These are phyloP conservation scores for Pogona vitticeps DNA, from an alignment of 2,113 vertebrate genomes.

Conservation along the genomic window DNA sequence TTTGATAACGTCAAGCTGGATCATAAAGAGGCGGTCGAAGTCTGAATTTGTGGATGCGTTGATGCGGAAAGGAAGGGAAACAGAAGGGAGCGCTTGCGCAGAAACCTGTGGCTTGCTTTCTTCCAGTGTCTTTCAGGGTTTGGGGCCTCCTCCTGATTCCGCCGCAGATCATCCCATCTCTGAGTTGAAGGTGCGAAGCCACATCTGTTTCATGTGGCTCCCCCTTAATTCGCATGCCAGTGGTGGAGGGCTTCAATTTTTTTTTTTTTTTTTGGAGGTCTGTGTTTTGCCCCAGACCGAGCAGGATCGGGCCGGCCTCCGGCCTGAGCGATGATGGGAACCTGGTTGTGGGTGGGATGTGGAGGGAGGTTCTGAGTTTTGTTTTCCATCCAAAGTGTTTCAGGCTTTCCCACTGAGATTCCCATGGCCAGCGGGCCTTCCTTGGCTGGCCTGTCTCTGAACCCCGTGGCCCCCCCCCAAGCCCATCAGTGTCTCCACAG, in stretches of 20 bases:
- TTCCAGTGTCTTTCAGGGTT: constrained; percentile 46
- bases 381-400: not conserved
- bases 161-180: not conserved
- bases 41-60: constrained; percentile 71
- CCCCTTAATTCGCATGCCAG: fast-evolving
- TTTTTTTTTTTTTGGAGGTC: too few relatives aligned
- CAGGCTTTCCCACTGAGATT: constrained; percentile 15
- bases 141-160: constrained; percentile 35
- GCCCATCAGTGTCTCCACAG: not conserved
- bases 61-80: constrained; percentile 59
- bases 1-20: constrained; percentile 72
- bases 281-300: not conserved
- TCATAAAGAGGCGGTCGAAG: constrained; percentile 65
- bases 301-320: not conserved
- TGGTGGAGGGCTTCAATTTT: fast-evolving
- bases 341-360: fast-evolving
- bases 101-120: constrained; percentile 66
- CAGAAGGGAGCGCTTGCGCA: constrained; percentile 46
- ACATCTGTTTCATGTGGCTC: fast-evolving
- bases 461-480: constrained; percentile 41
- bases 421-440: constrained; percentile 40
- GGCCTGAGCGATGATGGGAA: constrained; percentile 21
- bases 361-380: not conserved
- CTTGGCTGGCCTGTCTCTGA: constrained; percentile 66
- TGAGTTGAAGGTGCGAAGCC: constrained; percentile 7